Base-by-base conservation (phyloP, 2,888 invertebrate species). In the Rotaria magnacalcarata region DNA sequence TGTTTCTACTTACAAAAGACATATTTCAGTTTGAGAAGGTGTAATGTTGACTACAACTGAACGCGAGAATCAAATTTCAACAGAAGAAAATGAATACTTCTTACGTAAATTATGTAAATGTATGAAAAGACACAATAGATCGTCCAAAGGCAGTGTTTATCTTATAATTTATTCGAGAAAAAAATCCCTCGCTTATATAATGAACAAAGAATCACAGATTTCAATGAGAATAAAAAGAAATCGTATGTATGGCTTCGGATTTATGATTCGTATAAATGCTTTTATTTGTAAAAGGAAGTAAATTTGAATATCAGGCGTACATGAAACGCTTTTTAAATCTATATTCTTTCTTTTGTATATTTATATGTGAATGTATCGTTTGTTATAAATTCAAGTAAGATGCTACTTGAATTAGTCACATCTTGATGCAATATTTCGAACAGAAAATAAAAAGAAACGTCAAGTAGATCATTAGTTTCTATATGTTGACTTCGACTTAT, bases 381-480 rank as follows among this genome's bases (percentile, higher is more conserved):
- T 27, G 24, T 60, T 60, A 60, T n/a, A 60, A 60, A 60, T n/a
- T 60, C 58, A 60, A 60, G 27, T 60, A 60, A 60, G 58, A 60
- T 60, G 58, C 58, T 60, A 27, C 6, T 60, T 27, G 58, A 60
- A 27, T 56, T 8, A 24, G 14, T 60, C 58, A 27, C 58, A 60
- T 60, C 58, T 60, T 27, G 1, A 60, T 60, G 58, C 56, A 56
- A 56, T 60, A 60, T 60, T 27, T 60, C 14, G 27, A n/a, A 21
- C 7, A 58, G 4, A 60, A 27, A 60, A 27, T 27, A n/a, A 14
- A 24, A 10, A 60, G 58, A n/a, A 60, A 60, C 27, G 58, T 60
- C 58, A 60, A 60, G 58, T 60, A 27, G 58, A 24, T 60, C 58
- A 60, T 60, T 60, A 60, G 2, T 60, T 60, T n/a, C 27, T 60